phyloP scores from a whole-genome alignment of 1,140 invertebrate genomes.

The Cherax quadricarinatus region DNA sequence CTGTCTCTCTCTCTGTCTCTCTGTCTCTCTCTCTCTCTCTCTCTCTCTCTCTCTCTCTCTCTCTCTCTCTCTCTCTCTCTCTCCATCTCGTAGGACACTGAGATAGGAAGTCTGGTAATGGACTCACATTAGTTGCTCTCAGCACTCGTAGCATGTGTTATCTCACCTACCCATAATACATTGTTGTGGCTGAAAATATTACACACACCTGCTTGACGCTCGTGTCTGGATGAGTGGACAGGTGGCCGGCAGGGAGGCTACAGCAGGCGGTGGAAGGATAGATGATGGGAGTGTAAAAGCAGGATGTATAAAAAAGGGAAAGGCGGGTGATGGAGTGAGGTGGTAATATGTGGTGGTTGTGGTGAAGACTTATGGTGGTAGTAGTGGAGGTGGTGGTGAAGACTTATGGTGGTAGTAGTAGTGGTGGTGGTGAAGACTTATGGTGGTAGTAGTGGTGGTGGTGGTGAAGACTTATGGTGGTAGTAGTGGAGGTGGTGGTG shows the following conservation, averaged over 20 bases:
- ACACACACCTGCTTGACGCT: not conserved
- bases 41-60: not conserved
- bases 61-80: not conserved
- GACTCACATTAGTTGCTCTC: not conserved
- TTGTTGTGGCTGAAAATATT: not conserved
- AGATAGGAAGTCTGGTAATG: not conserved
- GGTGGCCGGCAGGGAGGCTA: not conserved
- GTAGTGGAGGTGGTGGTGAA: not conserved
- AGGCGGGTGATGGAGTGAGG: not conserved
- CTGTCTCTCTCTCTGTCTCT: slow-evolving; percentile 14
- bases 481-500: not conserved
- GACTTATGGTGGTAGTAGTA: not conserved
- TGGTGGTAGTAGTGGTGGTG: not conserved
- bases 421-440: not conserved
- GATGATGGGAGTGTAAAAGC: too few species aligned
- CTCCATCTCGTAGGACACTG: too few species aligned
- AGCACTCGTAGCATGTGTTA: not conserved
- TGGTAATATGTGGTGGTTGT: too few species aligned
- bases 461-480: not conserved
- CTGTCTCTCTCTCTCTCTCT: slow-evolving; percentile 23
- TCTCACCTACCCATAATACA: not conserved
- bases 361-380: not conserved
- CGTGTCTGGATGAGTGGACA: too few species aligned
- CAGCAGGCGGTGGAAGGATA: too few species aligned
- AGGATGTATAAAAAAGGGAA: not conserved